These are phyloP conservation scores for Elegia similella DNA, from an alignment of 2,888 invertebrate genomes.

Conservation along the genomic window DNA sequence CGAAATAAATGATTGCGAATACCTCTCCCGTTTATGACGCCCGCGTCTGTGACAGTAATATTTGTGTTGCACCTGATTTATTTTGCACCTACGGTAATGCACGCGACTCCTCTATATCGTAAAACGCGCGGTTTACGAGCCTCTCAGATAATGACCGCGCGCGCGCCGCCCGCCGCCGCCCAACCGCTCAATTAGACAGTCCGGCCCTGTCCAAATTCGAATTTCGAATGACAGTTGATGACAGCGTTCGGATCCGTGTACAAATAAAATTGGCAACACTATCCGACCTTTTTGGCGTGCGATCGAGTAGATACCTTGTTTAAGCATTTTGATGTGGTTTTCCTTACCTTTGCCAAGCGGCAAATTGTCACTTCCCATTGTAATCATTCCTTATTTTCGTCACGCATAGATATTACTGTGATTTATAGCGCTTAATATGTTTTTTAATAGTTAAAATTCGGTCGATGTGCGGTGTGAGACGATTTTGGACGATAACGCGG, in stretches of 20 bases:
- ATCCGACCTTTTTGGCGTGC: conserved; percentile 34
- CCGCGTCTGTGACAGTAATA: conserved; percentile 58
- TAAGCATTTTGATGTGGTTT: conserved; percentile 18
- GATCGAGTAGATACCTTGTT: not conserved
- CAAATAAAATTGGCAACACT: conserved; percentile 33
- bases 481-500: conserved; percentile 26
- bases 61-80: conserved; percentile 70
- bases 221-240: conserved; percentile 32
- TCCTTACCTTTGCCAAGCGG: conserved; percentile 33
- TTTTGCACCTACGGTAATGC: conserved; percentile 41
- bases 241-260: conserved; percentile 26
- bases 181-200: conserved; percentile 51
- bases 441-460: conserved; percentile 39
- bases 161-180: conserved; percentile 21
- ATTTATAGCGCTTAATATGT: conserved; percentile 31
- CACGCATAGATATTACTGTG: conserved; percentile 39
- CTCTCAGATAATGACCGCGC: conserved; percentile 35
- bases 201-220: conserved; percentile 36
- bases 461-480: conserved; percentile 24
- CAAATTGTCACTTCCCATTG: conserved; percentile 36
- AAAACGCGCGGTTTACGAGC: conserved; percentile 57
- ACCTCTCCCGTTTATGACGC: conserved; percentile 62
- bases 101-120: conserved; percentile 45
- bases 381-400: conserved; percentile 32
- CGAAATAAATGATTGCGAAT: conserved; percentile 52